Evolutionary conservation across 1,140 invertebrate species (phyloP), one percentile per base, ranked within the genome.

Genomic region (Drosophila pallidifrons): DNA sequence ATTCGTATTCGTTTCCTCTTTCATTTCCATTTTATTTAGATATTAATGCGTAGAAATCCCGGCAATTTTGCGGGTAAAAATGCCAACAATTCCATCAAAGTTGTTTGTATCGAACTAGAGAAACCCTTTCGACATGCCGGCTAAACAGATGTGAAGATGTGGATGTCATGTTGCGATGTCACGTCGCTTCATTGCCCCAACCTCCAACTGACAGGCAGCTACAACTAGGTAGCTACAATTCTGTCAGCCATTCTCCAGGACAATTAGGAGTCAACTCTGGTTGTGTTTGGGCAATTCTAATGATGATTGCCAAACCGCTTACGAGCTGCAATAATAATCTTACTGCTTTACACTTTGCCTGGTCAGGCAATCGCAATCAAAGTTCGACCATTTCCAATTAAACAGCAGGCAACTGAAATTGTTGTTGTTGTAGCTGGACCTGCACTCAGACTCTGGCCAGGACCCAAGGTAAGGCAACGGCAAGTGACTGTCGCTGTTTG

Each of bases 231-330:
- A 32, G 51, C 51, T 43, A 43, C 11, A 43, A 43, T 4, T 13
- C 28, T 32, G 28, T 30, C 28, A 32, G 25, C 63, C 61, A 41
- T 10, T 38, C 35, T 32, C 11, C 8, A 8, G 63, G 51, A 32
- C 51, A 70, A 75, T 70, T 70, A 70, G 55, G 25, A 67, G 49
- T 38, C 41, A 61, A 55, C 6, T 8, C 1, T 43, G 54, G 35
- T 10, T 38, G 35, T 38, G 20, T 38, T 8, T 43, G 30, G 28
- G 51, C 41, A 35, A 25, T 57, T 65, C 65, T 83, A 88, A 88
- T 88, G 85, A 76, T 88, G 83, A 88, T 88, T 88, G 85, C 80
- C 43, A 72, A 88, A 88, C 83, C 85, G 80, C 85, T 88, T 88
- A 88, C 70, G 85, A 77, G 43, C 70, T 66, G 69, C 59, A 43